These are phyloP conservation scores for Trachurus trachurus DNA, from an alignment of 2,797 vertebrate species.

Conservation along the genomic window DNA sequence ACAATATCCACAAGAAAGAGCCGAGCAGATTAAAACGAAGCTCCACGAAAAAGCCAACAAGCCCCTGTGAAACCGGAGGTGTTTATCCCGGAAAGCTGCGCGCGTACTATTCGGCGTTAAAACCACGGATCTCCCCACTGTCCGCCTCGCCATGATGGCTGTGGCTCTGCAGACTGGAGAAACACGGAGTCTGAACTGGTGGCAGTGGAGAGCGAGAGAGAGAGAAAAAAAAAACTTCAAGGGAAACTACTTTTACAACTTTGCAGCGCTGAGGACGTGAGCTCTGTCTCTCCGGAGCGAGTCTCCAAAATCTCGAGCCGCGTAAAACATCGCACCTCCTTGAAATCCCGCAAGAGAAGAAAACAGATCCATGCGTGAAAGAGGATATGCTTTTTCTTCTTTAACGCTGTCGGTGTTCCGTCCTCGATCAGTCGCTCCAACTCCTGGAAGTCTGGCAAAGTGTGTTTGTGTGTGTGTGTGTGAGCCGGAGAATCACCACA, in stretches of 20 bases:
- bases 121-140: constrained; percentile 65
- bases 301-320: constrained; percentile 37
- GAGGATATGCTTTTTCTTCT: not conserved
- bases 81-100: constrained; percentile 67
- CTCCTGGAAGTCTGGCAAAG: constrained; percentile 78
- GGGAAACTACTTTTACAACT: constrained; percentile 85
- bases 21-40: constrained; percentile 81
- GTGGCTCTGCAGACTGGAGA: constrained; percentile 52
- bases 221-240: constrained; percentile 71
- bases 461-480: constrained; percentile 76
- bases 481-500: constrained; percentile 85
- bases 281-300: constrained; percentile 52
- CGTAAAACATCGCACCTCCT: constrained; percentile 59
- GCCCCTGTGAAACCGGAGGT: constrained; percentile 45
- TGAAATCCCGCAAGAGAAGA: constrained; percentile 40
- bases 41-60: constrained; percentile 72
- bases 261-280: constrained; percentile 59
- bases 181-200: constrained; percentile 60
- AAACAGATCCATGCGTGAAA: constrained; percentile 60
- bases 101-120: constrained; percentile 60
- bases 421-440: constrained; percentile 62
- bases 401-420: constrained; percentile 27
- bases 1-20: constrained; percentile 86
- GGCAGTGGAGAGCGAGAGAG: constrained; percentile 37
- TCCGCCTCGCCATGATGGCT: constrained; percentile 87